These are phyloP conservation scores for Apis dorsata DNA, from an alignment of 1,140 invertebrate genomes.

Conservation along the genomic window DNA sequence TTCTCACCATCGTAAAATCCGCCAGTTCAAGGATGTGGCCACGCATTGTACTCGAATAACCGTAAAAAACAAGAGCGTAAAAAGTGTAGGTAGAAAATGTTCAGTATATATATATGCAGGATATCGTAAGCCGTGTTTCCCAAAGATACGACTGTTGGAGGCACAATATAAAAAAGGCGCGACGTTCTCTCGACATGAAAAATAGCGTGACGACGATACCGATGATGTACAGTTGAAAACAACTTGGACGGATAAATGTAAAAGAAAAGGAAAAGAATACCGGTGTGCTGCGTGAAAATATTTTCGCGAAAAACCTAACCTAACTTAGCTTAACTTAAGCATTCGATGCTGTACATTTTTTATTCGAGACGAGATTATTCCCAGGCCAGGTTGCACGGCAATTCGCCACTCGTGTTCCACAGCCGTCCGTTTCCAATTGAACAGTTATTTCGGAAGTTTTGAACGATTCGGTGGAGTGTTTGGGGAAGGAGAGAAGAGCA, in stretches of 20 bases:
- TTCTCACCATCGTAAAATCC: background rate
- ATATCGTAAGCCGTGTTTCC: background rate
- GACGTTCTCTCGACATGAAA: background rate
- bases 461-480: background rate
- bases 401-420: background rate
- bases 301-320: background rate
- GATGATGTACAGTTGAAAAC: background rate
- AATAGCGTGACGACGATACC: background rate
- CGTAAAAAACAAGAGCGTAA: slow-evolving; percentile 25
- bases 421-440: background rate
- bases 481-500: too few relatives aligned
- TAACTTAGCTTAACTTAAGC: too few relatives aligned
- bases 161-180: background rate
- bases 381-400: background rate
- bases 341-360: background rate
- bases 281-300: background rate
- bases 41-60: background rate
- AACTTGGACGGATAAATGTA: background rate
- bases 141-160: slow-evolving; percentile 9
- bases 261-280: too few relatives aligned
- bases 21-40: background rate
- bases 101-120: background rate
- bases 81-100: background rate
- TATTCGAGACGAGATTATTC: background rate
- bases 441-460: background rate